These are phyloP conservation scores for Iphiclides podalirius DNA, from an alignment of 2,888 invertebrate species.

Conservation along the genomic window DNA sequence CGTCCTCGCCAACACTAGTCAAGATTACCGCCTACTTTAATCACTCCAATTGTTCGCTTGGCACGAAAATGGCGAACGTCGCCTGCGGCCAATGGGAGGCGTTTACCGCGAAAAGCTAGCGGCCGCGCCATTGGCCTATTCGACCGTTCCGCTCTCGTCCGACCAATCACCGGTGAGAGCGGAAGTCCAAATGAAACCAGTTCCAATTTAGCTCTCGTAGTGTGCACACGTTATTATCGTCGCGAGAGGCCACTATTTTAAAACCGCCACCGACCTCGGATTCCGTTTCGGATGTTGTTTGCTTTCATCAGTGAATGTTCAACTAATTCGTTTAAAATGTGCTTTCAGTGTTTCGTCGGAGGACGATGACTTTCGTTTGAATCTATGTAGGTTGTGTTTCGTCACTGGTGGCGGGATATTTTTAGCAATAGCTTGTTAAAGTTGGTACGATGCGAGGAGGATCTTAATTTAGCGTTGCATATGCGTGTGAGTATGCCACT, in stretches of 20 bases:
- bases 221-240: constrained; percentile 45
- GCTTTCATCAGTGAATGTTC: constrained; percentile 9
- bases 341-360: constrained; percentile 22
- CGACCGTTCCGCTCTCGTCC: constrained; percentile 41
- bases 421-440: constrained; percentile 77
- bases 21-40: constrained; percentile 65
- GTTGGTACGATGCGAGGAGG: constrained; percentile 65
- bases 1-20: constrained; percentile 13
- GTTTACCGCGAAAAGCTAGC: constrained; percentile 47
- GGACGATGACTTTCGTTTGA: constrained; percentile 7
- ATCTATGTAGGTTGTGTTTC: constrained; percentile 65
- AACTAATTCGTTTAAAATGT: constrained; percentile 16
- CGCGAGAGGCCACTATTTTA: constrained; percentile 2
- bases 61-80: constrained; percentile 73
- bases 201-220: constrained; percentile 63
- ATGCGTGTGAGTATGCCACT: constrained; percentile 73
- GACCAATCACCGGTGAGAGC: constrained; percentile 58
- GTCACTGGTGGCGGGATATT: constrained; percentile 63
- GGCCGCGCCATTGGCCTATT: constrained; percentile 50
- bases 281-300: constrained; percentile 26
- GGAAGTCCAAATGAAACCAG: constrained; percentile 69
- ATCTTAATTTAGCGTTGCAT: constrained; percentile 72
- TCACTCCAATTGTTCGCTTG: constrained; percentile 66
- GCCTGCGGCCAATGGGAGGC: constrained; percentile 68
- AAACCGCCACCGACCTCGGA: constrained; percentile 28